phyloP scores from a whole-genome alignment of 2,888 invertebrate genomes.

The Mesochorus sp. region DNA sequence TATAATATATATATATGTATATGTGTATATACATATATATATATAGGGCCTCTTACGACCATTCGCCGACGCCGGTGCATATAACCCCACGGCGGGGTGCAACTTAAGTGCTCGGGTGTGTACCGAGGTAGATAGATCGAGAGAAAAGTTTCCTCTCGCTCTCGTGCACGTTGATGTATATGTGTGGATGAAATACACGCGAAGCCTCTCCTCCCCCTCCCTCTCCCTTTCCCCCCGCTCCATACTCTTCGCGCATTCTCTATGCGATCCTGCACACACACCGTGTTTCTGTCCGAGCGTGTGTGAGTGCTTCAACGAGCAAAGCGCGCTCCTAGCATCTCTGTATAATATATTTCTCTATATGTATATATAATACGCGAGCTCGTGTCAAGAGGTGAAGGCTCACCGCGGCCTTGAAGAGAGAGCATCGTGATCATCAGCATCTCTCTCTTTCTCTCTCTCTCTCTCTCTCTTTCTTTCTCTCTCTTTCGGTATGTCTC shows the following conservation, averaged over 20 bases:
- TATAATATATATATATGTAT: neutral
- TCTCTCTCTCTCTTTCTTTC: neutral
- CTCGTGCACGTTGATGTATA: neutral
- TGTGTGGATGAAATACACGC: neutral
- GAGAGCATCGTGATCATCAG: slow-evolving; percentile 63
- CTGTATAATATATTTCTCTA: slow-evolving; percentile 48
- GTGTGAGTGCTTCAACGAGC: slow-evolving; percentile 5
- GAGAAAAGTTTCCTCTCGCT: slow-evolving; percentile 30
- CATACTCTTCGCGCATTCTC: slow-evolving; percentile 29
- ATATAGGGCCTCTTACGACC: slow-evolving; percentile 12
- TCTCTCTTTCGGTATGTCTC: neutral
- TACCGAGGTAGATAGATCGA: slow-evolving; percentile 56
- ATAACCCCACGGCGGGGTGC: slow-evolving; percentile 61
- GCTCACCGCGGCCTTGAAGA: slow-evolving; percentile 76
- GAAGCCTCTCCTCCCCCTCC: no score
- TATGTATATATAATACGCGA: slow-evolving; percentile 60
- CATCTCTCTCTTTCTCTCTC: neutral
- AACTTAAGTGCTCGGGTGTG: slow-evolving; percentile 69
- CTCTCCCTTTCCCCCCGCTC: no score
- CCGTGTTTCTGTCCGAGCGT: neutral
- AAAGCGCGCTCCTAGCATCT: slow-evolving; percentile 32
- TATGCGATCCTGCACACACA: neutral
- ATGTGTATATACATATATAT: slow-evolving; percentile 21
- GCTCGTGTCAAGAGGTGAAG: slow-evolving; percentile 77
- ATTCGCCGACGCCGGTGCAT: slow-evolving; percentile 19